phyloP scores from a whole-genome alignment of 2,797 vertebrate species.

The Diceros bicornis region DNA sequence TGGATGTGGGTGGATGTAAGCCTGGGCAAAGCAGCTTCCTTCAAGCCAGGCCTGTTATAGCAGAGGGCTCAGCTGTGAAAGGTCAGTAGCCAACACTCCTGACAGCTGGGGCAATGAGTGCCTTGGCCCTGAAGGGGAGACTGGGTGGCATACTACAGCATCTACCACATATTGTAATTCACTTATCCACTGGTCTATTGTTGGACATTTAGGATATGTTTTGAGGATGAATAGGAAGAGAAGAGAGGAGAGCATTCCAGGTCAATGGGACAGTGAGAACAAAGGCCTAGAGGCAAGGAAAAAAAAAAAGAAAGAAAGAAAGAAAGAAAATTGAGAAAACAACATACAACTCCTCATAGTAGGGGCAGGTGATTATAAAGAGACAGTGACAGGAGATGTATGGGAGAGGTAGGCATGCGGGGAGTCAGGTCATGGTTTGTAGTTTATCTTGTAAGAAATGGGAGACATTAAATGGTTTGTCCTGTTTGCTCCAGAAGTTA shows the following conservation, averaged over 20 bases:
- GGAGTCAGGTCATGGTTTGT: background rate
- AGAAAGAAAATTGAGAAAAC: background rate
- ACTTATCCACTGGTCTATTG: background rate
- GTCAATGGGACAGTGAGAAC: background rate
- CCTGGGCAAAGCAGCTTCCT: background rate
- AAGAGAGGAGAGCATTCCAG: background rate
- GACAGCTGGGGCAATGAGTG: rapidly evolving
- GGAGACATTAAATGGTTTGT: background rate
- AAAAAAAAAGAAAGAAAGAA: background rate
- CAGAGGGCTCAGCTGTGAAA: background rate
- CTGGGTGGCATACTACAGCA: rapidly evolving
- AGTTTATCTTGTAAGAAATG: background rate
- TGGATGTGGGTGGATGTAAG: no score
- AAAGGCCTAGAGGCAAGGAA: background rate
- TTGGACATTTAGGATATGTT: background rate
- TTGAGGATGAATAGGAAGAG: background rate
- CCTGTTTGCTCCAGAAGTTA: background rate
- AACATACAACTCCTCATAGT: background rate
- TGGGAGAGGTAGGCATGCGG: background rate
- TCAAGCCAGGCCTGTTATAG: background rate
- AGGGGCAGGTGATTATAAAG: background rate
- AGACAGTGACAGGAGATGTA: background rate
- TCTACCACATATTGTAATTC: background rate
- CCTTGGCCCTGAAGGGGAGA: background rate
- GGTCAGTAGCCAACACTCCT: background rate